Evolutionary conservation across 2,888 invertebrate species (phyloP).

Genomic region (Pristionchus mayeri): DNA sequence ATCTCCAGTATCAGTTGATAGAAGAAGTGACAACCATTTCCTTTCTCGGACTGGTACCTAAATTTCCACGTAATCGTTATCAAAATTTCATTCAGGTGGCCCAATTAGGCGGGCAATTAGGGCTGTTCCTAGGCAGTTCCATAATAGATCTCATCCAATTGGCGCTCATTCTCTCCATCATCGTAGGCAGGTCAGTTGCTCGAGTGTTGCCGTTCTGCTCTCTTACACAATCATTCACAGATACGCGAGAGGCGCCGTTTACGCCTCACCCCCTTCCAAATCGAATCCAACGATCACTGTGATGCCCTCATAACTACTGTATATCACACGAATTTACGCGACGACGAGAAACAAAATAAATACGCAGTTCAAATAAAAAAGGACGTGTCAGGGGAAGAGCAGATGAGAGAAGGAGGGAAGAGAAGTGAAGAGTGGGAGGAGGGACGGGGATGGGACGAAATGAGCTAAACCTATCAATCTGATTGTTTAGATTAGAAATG

Average conservation of each 20-base stretch:
- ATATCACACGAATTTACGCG: not conserved
- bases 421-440: not conserved
- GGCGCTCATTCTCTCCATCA: constrained; percentile 54
- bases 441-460: not conserved
- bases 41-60: constrained; percentile 53
- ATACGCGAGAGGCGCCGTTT: constrained; percentile 6
- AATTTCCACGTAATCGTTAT: not conserved
- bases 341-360: not conserved
- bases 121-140: constrained; percentile 57
- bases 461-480: not conserved
- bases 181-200: constrained; percentile 45
- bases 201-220: not conserved
- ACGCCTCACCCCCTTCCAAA: not conserved
- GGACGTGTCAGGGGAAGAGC: not conserved
- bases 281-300: not conserved
- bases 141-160: constrained; percentile 57
- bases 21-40: constrained; percentile 57
- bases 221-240: constrained; percentile 2
- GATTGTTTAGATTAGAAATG: constrained; percentile 43
- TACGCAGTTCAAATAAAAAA: no score
- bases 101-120: constrained; percentile 50
- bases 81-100: not conserved
- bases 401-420: not conserved
- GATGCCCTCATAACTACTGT: not conserved
- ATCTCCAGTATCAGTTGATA: constrained; percentile 59